A percentile compares a stretch with the other conserved stretches of the same genome.
phyloP scores from a whole-genome alignment of 2,113 vertebrate species.

The Gymnogyps californianus region DNA sequence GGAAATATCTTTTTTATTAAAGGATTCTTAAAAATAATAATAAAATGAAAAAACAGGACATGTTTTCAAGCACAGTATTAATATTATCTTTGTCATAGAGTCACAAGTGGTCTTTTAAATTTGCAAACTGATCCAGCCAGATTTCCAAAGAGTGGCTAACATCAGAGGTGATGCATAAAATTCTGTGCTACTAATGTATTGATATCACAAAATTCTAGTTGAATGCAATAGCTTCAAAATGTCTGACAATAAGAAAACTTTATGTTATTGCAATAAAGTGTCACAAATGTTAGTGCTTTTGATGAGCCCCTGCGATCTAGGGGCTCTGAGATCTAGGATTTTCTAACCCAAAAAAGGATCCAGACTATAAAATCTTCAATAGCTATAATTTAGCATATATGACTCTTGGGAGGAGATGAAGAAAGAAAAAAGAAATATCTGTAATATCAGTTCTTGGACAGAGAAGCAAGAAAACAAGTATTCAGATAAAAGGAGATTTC shows the following conservation, averaged over 20 bases:
- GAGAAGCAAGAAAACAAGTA: not conserved
- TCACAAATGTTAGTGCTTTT: not conserved
- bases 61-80: not conserved
- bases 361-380: accelerated
- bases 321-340: not conserved
- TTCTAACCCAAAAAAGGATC: not conserved
- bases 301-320: not conserved
- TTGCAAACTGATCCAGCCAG: not conserved
- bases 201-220: not conserved
- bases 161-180: accelerated
- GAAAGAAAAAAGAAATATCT: not conserved
- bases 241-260: not conserved
- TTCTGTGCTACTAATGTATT: not conserved
- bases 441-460: not conserved
- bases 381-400: not conserved
- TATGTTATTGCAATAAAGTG: not conserved
- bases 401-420: not conserved
- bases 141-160: not conserved
- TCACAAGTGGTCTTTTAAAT: not conserved
- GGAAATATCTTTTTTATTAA: not conserved
- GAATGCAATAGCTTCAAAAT: not conserved
- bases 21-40: not conserved
- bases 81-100: not conserved
- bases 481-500: not conserved
- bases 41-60: not conserved